Conservation (phyloP, 2,888 invertebrate genomes). For the Latrodectus elegans region DNA sequence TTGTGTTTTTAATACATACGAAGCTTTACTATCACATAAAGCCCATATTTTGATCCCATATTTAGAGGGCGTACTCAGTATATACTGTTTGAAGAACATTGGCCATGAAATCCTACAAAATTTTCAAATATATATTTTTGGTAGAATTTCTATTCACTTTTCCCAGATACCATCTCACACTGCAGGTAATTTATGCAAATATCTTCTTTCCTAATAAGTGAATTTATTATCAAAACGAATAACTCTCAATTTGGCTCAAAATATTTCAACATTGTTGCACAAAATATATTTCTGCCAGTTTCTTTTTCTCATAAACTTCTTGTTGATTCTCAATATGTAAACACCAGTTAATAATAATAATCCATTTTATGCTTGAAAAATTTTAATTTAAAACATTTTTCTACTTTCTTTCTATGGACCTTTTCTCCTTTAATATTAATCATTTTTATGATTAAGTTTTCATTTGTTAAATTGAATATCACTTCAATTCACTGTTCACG, state of each 20-base stretch:
- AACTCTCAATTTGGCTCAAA: not conserved
- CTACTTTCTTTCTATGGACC: not conserved
- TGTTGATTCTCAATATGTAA: slow-evolving; percentile 2
- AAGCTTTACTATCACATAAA: not conserved
- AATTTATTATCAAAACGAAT: slow-evolving; percentile 12
- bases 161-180: not conserved
- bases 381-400: not conserved
- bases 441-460: not conserved
- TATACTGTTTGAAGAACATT: slow-evolving; percentile 21
- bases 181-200: not conserved
- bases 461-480: not conserved
- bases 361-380: not conserved
- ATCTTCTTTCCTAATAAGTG: not conserved
- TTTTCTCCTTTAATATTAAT: not conserved
- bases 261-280: slow-evolving; percentile 14
- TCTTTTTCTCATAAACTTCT: slow-evolving; percentile 22
- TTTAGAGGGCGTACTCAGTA: not conserved
- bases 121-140: slow-evolving; percentile 18
- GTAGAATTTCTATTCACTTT: slow-evolving; percentile 4
- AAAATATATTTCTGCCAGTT: slow-evolving; percentile 25
- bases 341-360: not conserved
- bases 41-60: not conserved
- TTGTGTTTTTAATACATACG: no score
- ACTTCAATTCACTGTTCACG: not conserved
- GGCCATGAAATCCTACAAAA: slow-evolving; percentile 14